phyloP scores from a whole-genome alignment of 2,888 invertebrate species.

The Cordilura impudica region DNA sequence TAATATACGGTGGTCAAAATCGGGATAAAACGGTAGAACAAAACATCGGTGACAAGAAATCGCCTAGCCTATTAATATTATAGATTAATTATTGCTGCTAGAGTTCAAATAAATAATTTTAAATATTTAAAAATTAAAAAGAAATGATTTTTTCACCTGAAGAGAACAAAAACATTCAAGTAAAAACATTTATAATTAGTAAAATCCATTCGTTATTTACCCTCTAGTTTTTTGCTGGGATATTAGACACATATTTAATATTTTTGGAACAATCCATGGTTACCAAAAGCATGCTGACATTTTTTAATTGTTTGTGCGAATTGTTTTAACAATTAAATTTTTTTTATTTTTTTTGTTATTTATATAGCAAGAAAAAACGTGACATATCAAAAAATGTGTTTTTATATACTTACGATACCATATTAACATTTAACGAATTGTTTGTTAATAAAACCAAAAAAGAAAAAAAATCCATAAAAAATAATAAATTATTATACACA shows the following conservation, averaged over 20 bases:
- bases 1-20: too few species aligned
- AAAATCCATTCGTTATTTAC: too few species aligned
- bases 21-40: too few species aligned
- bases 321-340: conserved; percentile 17
- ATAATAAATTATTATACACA: conserved; percentile 22
- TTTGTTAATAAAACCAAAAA: neutral
- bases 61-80: too few species aligned
- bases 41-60: too few species aligned
- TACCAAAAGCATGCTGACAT: neutral
- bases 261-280: neutral
- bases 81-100: too few species aligned
- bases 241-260: neutral
- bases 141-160: too few species aligned
- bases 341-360: conserved; percentile 9
- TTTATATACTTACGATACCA: neutral
- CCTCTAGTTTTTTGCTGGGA: too few species aligned
- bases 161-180: too few species aligned
- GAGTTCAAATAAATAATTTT: too few species aligned
- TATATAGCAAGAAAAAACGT: conserved; percentile 30
- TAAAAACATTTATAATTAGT: too few species aligned
- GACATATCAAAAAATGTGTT: conserved; percentile 29
- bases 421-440: neutral
- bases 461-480: neutral
- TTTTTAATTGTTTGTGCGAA: conserved; percentile 1
- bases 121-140: too few species aligned